Evolutionary conservation across 2,888 invertebrate species (phyloP).

Genomic region (Eueremaeus valkanovi): DNA sequence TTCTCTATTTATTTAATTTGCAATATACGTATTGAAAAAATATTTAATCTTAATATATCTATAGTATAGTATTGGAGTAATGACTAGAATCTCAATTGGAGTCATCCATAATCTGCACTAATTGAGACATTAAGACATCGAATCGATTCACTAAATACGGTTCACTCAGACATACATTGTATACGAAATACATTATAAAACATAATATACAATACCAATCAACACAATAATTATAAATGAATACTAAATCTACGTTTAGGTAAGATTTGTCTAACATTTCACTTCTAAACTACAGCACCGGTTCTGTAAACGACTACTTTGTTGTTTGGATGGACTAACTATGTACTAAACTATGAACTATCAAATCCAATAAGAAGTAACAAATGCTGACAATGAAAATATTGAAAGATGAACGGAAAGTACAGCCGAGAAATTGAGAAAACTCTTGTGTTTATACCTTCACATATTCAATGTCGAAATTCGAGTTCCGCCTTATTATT

Average conservation of each 20-base stretch:
- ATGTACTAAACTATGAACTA: conserved; percentile 20
- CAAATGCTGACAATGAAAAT: conserved; percentile 33
- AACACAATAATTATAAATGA: background rate
- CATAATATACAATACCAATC: too few species aligned
- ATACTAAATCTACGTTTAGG: background rate
- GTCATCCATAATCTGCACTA: background rate
- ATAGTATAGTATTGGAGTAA: background rate
- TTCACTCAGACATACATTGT: conserved; percentile 17
- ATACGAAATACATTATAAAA: too few species aligned
- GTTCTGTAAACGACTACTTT: background rate
- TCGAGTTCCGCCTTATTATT: conserved; percentile 35
- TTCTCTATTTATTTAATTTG: too few species aligned
- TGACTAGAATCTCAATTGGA: conserved; percentile 7
- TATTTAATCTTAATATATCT: background rate
- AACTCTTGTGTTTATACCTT: conserved; percentile 27
- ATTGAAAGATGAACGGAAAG: conserved; percentile 10
- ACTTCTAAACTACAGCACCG: background rate
- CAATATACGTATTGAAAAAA: too few species aligned
- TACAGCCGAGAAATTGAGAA: conserved; percentile 10
- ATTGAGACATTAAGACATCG: background rate
- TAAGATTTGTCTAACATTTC: conserved; percentile 14
- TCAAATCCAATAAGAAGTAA: background rate
- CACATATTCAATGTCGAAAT: conserved; percentile 34
- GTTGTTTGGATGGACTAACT: background rate
- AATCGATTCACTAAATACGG: conserved; percentile 15